Conservation (phyloP, 2,888 invertebrate species). For the Liodrosophila aerea region DNA sequence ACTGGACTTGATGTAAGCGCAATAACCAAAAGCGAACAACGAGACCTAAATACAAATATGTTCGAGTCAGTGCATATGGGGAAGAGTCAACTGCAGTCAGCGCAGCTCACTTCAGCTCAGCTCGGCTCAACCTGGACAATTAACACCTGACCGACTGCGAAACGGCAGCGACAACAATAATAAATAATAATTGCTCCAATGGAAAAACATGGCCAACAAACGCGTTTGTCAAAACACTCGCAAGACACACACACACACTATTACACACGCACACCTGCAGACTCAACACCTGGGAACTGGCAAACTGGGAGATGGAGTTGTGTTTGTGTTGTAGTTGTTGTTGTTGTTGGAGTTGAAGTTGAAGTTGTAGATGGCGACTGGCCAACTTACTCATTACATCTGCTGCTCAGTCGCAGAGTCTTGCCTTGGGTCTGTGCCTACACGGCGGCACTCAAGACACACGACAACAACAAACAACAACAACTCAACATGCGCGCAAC, state of each 20-base stretch:
- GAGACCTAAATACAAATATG: background rate
- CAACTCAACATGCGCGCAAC: constrained; percentile 45
- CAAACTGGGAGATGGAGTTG: background rate
- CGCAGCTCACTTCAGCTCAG: too few relatives aligned
- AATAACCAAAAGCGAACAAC: background rate
- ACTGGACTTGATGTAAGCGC: background rate
- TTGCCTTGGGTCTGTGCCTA: background rate
- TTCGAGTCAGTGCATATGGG: background rate
- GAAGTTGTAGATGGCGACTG: background rate
- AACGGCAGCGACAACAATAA: constrained; percentile 60
- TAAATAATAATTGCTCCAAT: constrained; percentile 73
- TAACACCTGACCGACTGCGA: constrained; percentile 71
- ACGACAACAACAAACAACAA: constrained; percentile 3
- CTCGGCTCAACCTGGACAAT: constrained; percentile 42
- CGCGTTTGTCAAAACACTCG: constrained; percentile 7
- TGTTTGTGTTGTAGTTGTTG: too few relatives aligned
- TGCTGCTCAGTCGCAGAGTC: background rate
- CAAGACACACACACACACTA: background rate
- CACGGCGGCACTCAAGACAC: constrained; percentile 4
- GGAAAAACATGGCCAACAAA: constrained; percentile 68
- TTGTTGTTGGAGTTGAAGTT: too few relatives aligned
- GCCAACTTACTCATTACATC: background rate
- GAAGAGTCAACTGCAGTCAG: background rate
- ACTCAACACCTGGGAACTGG: constrained; percentile 5
- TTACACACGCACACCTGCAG: background rate